Base-by-base conservation (phyloP, 2,888 invertebrate genomes). In the Papilio elwesi region DNA sequence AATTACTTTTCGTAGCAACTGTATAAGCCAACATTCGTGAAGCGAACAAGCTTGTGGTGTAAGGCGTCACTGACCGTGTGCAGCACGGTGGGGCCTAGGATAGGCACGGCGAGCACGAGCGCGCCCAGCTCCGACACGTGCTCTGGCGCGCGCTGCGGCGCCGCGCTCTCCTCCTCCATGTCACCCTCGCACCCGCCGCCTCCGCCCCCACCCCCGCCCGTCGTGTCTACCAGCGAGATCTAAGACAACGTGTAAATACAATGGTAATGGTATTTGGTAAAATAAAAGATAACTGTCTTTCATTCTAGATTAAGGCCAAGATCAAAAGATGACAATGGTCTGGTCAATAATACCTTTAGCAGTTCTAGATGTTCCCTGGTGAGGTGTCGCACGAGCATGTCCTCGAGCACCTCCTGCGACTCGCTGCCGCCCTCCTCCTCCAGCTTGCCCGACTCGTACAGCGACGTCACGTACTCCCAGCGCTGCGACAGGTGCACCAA, bases 281-380 rank as follows among this genome's bases (percentile, higher is more conserved):
- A 26, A 26, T 26, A 26, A 26, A 26, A 26, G 26, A n/a, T n/a
- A n/a, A n/a, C n/a, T n/a, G n/a, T n/a, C n/a, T n/a, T n/a, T n/a
- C n/a, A n/a, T 26, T 26, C 26, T 26, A 26, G 26, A 26, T 26
- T 26, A 26, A 26, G 1, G 26, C 4, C 1, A 26, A 26, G 26
- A 26, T 26, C 26, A 26, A 26, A 26, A 26, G 26, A 26, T 26
- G 4, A 26, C 2, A 26, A 26, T 26, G 26, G 26, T 26, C 1
- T 4, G 26, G n/a, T n/a, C n/a, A n/a, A n/a, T n/a, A n/a, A 75
- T 74, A 95, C 95, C 91, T 96, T 96, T 38, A 98, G 87, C 1
- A 98, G 95, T 79, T 98, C 98, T 43, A 98, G 90, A 84, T 98
- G 97, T 87, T 98, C 98, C 74, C 98, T 95, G 0, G 98, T 98